Evolutionary conservation across 2,888 invertebrate species (phyloP).

Genomic region (Cylindroiulus punctatus): DNA sequence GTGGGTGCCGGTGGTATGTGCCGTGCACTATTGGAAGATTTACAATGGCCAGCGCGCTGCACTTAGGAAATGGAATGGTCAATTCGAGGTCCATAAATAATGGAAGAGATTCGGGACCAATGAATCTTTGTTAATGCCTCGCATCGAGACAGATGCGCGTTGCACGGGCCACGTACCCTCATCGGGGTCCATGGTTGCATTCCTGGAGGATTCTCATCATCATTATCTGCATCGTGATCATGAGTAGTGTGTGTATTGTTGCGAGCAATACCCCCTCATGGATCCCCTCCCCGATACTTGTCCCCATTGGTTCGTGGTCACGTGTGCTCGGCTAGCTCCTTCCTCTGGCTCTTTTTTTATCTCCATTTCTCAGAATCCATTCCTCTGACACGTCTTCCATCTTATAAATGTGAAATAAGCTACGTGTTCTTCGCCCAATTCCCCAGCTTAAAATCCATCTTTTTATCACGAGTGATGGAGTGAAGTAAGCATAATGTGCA

Average conservation of each 20-base stretch:
- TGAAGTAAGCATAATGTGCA: slow-evolving; percentile 14
- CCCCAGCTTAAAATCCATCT: slow-evolving; percentile 35
- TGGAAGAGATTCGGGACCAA: slow-evolving; percentile 53
- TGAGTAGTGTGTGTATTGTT: slow-evolving; percentile 45
- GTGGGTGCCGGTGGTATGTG: slow-evolving; percentile 37
- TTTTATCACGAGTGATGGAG: slow-evolving; percentile 43
- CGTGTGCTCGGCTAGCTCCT: background rate
- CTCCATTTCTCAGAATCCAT: slow-evolving; percentile 45
- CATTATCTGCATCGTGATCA: slow-evolving; percentile 43
- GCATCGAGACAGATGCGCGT: slow-evolving; percentile 36
- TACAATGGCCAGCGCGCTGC: slow-evolving; percentile 43
- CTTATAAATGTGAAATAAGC: slow-evolving; percentile 36
- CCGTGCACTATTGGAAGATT: slow-evolving; percentile 45
- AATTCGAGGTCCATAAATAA: slow-evolving; percentile 55
- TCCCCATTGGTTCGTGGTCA: slow-evolving; percentile 7
- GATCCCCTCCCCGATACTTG: background rate
- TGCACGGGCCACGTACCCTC: slow-evolving; percentile 42
- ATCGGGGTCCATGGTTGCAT: slow-evolving; percentile 29
- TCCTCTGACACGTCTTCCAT: slow-evolving; percentile 45
- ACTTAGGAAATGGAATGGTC: slow-evolving; percentile 55
- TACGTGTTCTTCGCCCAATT: slow-evolving; percentile 36
- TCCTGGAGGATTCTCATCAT: slow-evolving; percentile 47
- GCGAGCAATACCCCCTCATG: slow-evolving; percentile 2
- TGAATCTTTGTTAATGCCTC: slow-evolving; percentile 52
- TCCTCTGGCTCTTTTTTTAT: background rate